phyloP scores from a whole-genome alignment of 2,797 vertebrate species.

The Lithobates sylvaticus region DNA sequence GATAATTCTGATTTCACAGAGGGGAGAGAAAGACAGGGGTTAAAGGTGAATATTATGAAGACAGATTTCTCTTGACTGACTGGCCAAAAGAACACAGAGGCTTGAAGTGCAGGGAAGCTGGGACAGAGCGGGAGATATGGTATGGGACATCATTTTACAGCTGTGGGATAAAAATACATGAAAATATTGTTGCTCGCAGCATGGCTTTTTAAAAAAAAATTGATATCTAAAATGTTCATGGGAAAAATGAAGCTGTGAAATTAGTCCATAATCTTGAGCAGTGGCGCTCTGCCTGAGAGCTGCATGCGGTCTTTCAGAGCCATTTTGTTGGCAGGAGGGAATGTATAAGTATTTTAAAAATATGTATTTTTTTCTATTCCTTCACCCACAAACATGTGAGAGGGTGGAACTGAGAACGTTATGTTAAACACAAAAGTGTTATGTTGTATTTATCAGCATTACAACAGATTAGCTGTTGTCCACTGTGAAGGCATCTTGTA shows the following conservation, averaged over 20 bases:
- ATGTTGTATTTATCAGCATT: no score
- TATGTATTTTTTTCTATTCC: no score
- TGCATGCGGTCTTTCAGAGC: no score
- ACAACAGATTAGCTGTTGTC: no score
- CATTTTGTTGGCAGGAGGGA: no score
- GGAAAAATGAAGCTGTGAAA: neutral
- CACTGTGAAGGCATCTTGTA: no score
- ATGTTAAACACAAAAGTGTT: no score
- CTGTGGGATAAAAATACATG: conserved; percentile 17
- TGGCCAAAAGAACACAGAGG: neutral
- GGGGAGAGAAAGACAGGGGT: conserved; percentile 32
- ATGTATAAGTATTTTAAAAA: no score
- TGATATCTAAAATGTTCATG: neutral
- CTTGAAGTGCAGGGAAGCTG: neutral
- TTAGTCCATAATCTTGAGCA: neutral
- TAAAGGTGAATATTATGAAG: conserved; percentile 47
- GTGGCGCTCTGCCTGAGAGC: no score
- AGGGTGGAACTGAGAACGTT: no score
- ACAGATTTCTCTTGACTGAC: conserved; percentile 11
- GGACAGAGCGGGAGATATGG: neutral
- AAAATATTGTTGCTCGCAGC: neutral
- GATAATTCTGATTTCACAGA: conserved; percentile 50
- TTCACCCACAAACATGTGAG: no score
- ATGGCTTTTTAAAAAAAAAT: neutral
- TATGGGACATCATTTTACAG: neutral